Base-by-base conservation (phyloP, 2,888 invertebrate species). In the Polymixis lichenea region DNA sequence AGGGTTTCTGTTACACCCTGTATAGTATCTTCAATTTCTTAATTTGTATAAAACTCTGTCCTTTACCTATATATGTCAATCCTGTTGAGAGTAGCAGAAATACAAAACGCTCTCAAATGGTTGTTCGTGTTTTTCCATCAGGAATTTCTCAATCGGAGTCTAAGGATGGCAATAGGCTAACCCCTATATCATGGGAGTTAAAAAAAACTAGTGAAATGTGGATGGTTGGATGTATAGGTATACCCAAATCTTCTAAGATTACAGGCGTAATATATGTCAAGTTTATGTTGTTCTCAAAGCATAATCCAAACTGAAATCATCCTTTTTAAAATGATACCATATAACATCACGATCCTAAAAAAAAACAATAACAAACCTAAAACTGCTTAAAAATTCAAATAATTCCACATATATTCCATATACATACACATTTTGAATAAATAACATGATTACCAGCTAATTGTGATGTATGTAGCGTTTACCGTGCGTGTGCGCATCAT, bases 401-500 rank as follows among this genome's bases (percentile, higher is more conserved):
- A 60, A 61, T 28, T 72, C 65, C 32, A 28, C 66, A 77, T 80
- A 83, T 66, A 86, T 84, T 82, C 76, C 74, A 76, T 69, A 66
- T 51, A n/a, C n/a, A 25, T 22, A 66, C 58, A 38, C 19, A 43
- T 64, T 62, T 67, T 56, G 86, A 78, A 77, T 87, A 75, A 58
- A 72, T 66, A 83, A 58, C 60, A 46, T 61, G 25, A 75, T 51
- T 22, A 68, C 51, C 56, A 65, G 60, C 38, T 80, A 73, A 84
- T 88, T 87, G 78, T 72, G 25, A 85, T 83, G 78, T 80, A 53
- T 62, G 69, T 68, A 32, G 75, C 74, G 78, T 77, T 68, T 66
- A 58, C 17, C 46, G 65, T 80, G 86, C 83, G 80, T 78, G 62
- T 38, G 77, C 81, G 73, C 81, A 72, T 72, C 76, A 70, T 82